Conservation (phyloP, 2,797 vertebrate species). For the Champsocephalus esox region DNA sequence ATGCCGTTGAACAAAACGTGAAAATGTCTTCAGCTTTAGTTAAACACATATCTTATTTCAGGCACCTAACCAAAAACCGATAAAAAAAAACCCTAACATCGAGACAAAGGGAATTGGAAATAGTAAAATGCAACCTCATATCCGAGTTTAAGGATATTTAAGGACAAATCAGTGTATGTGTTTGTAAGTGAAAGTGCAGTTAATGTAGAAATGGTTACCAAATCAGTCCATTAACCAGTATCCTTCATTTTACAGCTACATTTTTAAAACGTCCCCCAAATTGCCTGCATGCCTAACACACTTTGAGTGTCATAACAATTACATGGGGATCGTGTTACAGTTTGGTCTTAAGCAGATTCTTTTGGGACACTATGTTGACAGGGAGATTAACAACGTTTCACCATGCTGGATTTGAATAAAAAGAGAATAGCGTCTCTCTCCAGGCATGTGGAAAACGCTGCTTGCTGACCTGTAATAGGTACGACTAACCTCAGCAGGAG, state of each 20-base stretch:
- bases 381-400: constrained; percentile 23
- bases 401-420: constrained; percentile 19
- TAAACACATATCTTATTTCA: too few species aligned
- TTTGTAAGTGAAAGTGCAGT: too few species aligned
- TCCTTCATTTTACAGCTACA: constrained; percentile 7
- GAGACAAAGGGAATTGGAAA: too few species aligned
- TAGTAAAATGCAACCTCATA: too few species aligned
- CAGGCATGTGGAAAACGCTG: constrained; percentile 40
- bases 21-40: too few species aligned
- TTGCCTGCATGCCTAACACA: constrained; percentile 54
- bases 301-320: constrained; percentile 70
- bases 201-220: too few species aligned
- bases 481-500: constrained; percentile 61
- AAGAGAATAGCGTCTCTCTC: constrained; percentile 21
- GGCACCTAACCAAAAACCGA: too few species aligned
- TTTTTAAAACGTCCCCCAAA: constrained; percentile 27
- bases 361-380: constrained; percentile 31
- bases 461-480: constrained; percentile 56
- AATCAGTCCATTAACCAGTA: too few species aligned
- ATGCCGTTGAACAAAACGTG: too few species aligned
- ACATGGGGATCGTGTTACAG: constrained; percentile 70
- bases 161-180: too few species aligned
- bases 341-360: constrained; percentile 56
- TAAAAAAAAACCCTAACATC: too few species aligned
- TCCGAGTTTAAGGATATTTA: too few species aligned